phyloP scores from a whole-genome alignment of 2,888 invertebrate species.

The Sialis fuliginosa region DNA sequence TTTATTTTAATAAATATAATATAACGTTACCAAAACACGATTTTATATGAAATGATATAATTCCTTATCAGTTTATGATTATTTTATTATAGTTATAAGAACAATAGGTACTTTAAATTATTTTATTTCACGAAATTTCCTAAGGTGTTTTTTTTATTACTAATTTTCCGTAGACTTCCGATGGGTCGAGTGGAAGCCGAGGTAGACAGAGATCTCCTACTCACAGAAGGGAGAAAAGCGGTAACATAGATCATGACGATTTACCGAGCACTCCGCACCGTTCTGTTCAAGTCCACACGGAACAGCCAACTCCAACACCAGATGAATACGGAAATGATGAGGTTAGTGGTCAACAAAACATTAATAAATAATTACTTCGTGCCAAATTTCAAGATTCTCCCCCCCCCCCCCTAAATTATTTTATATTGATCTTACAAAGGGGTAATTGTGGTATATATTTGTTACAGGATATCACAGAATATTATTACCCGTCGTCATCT shows the following conservation, averaged over 20 bases:
- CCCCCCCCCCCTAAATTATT: too few species aligned
- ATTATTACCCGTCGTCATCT: slow-evolving; percentile 23
- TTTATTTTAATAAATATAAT: too few species aligned
- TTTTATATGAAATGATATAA: too few species aligned
- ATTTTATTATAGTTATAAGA: too few species aligned
- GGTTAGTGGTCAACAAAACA: background rate
- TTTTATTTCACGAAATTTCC: too few species aligned
- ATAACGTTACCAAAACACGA: too few species aligned
- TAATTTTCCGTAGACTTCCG: background rate
- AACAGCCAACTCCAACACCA: background rate
- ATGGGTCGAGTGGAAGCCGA: slow-evolving; percentile 1
- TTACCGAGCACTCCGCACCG: slow-evolving; percentile 3
- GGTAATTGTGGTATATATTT: background rate
- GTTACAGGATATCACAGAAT: slow-evolving; percentile 16
- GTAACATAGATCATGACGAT: background rate
- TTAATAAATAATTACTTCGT: too few species aligned
- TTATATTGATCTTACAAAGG: too few species aligned
- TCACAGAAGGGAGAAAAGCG: slow-evolving; percentile 2
- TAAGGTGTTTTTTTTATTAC: too few species aligned
- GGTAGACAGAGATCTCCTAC: slow-evolving; percentile 5
- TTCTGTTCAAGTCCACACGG: background rate
- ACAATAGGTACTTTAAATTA: too few species aligned
- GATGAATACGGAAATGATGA: background rate
- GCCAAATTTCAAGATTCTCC: too few species aligned
- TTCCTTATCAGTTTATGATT: too few species aligned